Evolutionary conservation across 92 coral and sea anemone species (phyloP).

Genomic region (Palythoa grandiflora): DNA sequence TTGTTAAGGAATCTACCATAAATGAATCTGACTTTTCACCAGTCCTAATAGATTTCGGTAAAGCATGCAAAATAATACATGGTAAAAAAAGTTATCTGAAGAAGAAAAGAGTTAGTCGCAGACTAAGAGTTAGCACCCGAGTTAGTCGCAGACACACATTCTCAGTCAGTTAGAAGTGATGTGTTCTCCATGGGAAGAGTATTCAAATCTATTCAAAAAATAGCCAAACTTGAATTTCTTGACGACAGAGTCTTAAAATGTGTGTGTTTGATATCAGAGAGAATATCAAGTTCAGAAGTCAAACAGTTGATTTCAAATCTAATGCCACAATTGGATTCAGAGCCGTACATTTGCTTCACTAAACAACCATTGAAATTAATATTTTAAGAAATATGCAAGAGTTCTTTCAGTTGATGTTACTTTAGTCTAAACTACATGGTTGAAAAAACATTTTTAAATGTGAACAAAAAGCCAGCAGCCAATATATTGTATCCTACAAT

Average conservation of each 20-base stretch:
- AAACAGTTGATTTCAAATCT: constrained; percentile 10
- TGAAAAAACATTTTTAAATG: neutral
- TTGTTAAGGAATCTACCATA: neutral
- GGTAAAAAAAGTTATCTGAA: neutral
- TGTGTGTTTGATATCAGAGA: constrained; percentile 14
- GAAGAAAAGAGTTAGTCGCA: neutral
- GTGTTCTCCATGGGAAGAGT: constrained; percentile 14
- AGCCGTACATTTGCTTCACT: neutral
- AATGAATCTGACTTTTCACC: neutral
- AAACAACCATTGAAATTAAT: too few relatives aligned
- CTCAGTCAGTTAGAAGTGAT: constrained; percentile 28
- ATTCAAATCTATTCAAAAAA: neutral
- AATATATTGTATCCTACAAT: neutral
- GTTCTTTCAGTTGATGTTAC: neutral
- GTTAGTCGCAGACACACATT: neutral
- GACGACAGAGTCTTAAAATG: neutral
- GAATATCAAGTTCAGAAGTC: constrained; percentile 13
- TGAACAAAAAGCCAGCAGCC: neutral
- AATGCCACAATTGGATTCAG: neutral
- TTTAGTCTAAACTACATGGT: neutral
- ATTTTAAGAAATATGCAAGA: too few relatives aligned
- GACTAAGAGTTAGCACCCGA: neutral
- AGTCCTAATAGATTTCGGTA: neutral
- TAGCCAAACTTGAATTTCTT: neutral
- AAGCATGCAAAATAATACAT: neutral